Base-by-base conservation (phyloP, 2,888 invertebrate species). In the Sussaba pulchella region DNA sequence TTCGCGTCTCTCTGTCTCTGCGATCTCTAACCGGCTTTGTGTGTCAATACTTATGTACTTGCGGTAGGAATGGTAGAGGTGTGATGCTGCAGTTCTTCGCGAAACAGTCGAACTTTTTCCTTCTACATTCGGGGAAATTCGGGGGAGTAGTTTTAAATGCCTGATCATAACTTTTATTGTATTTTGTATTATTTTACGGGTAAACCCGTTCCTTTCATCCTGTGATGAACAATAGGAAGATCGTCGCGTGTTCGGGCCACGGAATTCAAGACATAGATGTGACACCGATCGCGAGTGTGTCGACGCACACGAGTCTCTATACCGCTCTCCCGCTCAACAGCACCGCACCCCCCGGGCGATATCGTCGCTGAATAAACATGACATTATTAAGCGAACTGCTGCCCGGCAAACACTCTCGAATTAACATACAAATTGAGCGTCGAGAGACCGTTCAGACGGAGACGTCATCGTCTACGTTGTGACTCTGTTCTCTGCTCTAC, bases 401-500 rank as follows among this genome's bases (percentile, higher is more conserved):
- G 90, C 85, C 89, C 89, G 87, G 88, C 89, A 89, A 91, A 90
- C 90, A 89, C 88, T 90, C 88, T 87, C 87, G 88, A 91, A 92
- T 92, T 92, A 92, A 91, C 92, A 92, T 92, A 92, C 91, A 92
- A 92, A 92, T 92, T 92, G 91, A 91, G 90, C 90, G 88, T 86
- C 89, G 89, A 88, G 85, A 85, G 86, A 82, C 74, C 72, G 71
- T 84, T 82, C 79, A 83, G 82, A 80, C 82, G 80, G 85, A 82
- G 83, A 83, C 76, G 69, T 66, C 50, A 43, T 69, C 67, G 66
- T 59, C 41, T 66, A 36, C 54, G 64, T 71, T 50, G 69, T 63
- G 72, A 70, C 63, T 52, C 39, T 64, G 50, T 73, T 75, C 47
- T 50, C 39, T 43, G 39, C 50, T 47, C 72, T 17, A 45, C 41